These are phyloP conservation scores for Clepsis dumicolana DNA, from an alignment of 2,888 invertebrate genomes.

Conservation along the genomic window DNA sequence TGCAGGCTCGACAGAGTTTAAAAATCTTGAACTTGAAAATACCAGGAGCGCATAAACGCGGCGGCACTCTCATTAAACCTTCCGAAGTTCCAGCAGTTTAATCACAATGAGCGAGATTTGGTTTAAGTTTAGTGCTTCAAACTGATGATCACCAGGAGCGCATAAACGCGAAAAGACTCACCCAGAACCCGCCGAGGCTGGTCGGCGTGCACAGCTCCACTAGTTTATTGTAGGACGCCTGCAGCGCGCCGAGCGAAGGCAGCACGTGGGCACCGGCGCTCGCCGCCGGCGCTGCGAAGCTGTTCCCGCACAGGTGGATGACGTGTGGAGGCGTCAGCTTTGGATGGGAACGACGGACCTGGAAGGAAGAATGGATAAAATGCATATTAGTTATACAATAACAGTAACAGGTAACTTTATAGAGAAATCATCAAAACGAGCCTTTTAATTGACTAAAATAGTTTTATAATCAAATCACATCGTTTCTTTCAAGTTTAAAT, in stretches of 20 bases:
- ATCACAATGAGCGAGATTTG: too few species aligned
- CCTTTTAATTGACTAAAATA: background rate
- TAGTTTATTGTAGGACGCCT: conserved; percentile 87
- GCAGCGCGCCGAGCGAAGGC: conserved; percentile 68
- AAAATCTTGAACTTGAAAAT: background rate
- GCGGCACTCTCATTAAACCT: too few species aligned
- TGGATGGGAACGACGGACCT: conserved; percentile 81
- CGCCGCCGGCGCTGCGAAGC: conserved; percentile 51
- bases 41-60: conserved; percentile 17
- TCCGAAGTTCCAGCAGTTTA: too few species aligned
- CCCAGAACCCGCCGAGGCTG: conserved; percentile 88
- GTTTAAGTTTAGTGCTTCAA: too few species aligned
- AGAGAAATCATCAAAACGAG: too few species aligned
- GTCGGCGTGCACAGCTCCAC: conserved; percentile 93
- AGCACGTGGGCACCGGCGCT: conserved; percentile 53
- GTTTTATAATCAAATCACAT: too few species aligned
- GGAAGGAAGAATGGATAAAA: conserved; percentile 28
- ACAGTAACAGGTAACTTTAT: too few species aligned
- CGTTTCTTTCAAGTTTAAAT: background rate
- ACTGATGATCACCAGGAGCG: conserved; percentile 13
- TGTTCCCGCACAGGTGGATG: conserved; percentile 74
- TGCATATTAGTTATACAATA: too few species aligned
- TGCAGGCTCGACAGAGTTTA: too few species aligned
- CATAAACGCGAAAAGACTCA: conserved; percentile 51
- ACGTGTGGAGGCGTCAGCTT: conserved; percentile 77